A percentile compares a stretch with the other conserved stretches of the same genome.
These are phyloP conservation scores for Lagria hirta DNA, from an alignment of 2,888 invertebrate species.

Conservation along the genomic window DNA sequence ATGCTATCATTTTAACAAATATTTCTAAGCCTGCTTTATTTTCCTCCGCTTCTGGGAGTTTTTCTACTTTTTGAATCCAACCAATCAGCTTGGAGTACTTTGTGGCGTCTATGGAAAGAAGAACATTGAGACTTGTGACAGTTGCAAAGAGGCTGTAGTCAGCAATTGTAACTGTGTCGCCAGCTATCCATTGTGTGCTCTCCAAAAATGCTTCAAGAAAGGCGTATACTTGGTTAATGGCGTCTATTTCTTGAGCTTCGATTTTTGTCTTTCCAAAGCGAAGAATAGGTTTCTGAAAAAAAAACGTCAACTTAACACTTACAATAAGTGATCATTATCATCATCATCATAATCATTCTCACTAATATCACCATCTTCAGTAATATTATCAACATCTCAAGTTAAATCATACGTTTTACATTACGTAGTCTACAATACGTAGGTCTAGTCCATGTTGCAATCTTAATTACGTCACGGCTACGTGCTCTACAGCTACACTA, in stretches of 20 bases:
- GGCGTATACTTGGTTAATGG: conserved; percentile 53
- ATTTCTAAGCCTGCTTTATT: conserved; percentile 25
- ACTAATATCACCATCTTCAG: too few species aligned
- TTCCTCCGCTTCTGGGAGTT: conserved; percentile 40
- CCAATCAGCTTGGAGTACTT: conserved; percentile 36
- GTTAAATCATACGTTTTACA: too few species aligned
- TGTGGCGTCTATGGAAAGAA: conserved; percentile 29
- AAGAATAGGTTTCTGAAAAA: conserved; percentile 7
- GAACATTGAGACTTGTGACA: conserved; percentile 34
- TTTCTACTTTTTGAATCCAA: conserved; percentile 49
- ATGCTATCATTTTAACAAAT: conserved; percentile 9
- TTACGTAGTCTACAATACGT: too few species aligned
- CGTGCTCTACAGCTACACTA: too few species aligned
- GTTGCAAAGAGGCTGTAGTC: conserved; percentile 49
- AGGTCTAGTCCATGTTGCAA: too few species aligned
- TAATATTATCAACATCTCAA: too few species aligned
- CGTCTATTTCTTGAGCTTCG: conserved; percentile 45
- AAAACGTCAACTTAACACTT: too few species aligned
- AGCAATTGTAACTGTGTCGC: conserved; percentile 43
- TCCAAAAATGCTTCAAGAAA: conserved; percentile 55
- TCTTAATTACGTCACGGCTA: too few species aligned
- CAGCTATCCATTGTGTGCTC: conserved; percentile 46
- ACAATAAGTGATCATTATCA: too few species aligned
- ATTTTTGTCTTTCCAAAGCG: conserved; percentile 7
- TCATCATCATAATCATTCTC: too few species aligned